Conservation (phyloP, 2,113 vertebrate genomes). For the Osmerus eperlanus region DNA sequence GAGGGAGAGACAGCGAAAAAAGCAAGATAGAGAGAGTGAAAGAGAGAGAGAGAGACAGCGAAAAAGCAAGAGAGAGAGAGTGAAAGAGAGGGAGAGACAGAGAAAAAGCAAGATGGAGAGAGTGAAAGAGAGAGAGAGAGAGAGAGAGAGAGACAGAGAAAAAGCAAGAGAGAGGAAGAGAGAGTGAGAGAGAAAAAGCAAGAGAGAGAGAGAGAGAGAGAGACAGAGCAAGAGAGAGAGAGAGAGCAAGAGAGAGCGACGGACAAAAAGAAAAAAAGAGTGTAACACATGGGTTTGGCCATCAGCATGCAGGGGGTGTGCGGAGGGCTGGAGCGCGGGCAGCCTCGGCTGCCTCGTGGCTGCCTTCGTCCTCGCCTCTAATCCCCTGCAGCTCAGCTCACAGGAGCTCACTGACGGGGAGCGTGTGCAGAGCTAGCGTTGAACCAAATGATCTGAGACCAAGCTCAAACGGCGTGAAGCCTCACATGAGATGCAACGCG, state of each 20-base stretch:
- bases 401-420: too few relatives aligned
- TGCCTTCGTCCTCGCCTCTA: too few relatives aligned
- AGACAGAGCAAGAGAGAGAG: slow-evolving; percentile 1
- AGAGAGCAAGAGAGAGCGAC: neutral
- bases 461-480: too few relatives aligned
- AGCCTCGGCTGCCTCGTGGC: too few relatives aligned
- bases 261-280: neutral
- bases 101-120: too few relatives aligned
- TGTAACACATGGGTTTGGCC: neutral
- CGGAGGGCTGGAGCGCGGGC: neutral
- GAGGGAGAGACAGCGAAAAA: neutral
- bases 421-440: too few relatives aligned
- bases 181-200: neutral
- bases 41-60: neutral
- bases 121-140: neutral
- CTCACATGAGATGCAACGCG: too few relatives aligned
- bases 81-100: too few relatives aligned
- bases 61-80: too few relatives aligned
- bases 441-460: too few relatives aligned
- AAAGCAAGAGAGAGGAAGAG: neutral
- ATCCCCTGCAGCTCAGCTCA: too few relatives aligned
- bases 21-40: neutral
- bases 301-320: slow-evolving; percentile 39
- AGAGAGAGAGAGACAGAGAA: neutral
- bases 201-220: neutral